Evolutionary conservation across 2,888 invertebrate genomes (phyloP).

Genomic region (Oxycera nigricornis): DNA sequence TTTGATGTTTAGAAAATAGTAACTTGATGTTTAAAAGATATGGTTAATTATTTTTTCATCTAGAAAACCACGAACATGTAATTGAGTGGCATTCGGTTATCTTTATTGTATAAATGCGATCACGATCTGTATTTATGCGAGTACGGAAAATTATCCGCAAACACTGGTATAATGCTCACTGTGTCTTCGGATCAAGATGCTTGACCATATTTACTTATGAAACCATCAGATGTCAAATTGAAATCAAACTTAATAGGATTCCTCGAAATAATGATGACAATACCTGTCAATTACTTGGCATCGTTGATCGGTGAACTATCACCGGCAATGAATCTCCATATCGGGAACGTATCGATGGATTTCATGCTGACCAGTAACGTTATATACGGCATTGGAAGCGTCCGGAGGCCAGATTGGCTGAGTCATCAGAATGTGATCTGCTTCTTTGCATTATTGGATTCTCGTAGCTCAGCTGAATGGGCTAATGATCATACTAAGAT

Average conservation of each 20-base stretch:
- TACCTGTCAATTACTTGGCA: slow-evolving; percentile 27
- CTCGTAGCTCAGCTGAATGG: no score
- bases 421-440: neutral
- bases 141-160: neutral
- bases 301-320: slow-evolving; percentile 2
- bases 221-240: slow-evolving; percentile 36
- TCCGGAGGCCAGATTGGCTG: slow-evolving; percentile 3
- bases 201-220: slow-evolving; percentile 25
- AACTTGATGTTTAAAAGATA: no score
- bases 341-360: slow-evolving; percentile 7
- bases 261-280: slow-evolving; percentile 35
- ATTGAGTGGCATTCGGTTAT: no score
- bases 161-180: neutral
- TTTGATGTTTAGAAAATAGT: no score
- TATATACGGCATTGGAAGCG: slow-evolving; percentile 6
- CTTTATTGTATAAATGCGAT: no score
- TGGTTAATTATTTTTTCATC: no score
- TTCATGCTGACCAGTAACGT: neutral
- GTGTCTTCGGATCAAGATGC: neutral
- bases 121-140: neutral
- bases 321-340: slow-evolving; percentile 12
- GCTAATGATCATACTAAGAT: no score
- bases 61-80: no score
- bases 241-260: slow-evolving; percentile 25
- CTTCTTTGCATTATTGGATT: neutral